A percentile compares a stretch with the other conserved stretches of the same genome.
Conservation (phyloP, 2,888 invertebrate genomes). For the Myopa testacea region DNA sequence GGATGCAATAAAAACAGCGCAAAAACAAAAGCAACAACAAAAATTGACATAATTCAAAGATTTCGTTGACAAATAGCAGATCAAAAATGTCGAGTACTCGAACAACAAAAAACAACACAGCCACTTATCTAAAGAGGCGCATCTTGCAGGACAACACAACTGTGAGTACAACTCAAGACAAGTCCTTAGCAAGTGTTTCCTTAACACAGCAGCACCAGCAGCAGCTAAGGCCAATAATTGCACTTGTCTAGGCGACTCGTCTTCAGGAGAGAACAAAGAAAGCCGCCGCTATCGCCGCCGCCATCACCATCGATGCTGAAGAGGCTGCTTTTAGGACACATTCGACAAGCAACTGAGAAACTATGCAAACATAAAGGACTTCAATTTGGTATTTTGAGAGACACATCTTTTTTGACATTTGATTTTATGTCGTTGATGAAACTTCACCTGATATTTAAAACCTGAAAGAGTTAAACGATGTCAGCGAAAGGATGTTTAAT, state of each 20-base stretch:
- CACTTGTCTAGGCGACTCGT: not conserved
- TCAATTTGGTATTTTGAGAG: too few species aligned
- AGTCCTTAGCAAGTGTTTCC: too few species aligned
- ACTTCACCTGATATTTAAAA: too few species aligned
- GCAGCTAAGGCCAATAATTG: not conserved
- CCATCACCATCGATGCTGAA: not conserved
- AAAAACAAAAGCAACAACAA: constrained; percentile 2
- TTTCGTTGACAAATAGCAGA: constrained; percentile 26
- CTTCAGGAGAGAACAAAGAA: not conserved
- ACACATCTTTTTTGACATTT: too few species aligned
- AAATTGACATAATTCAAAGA: not conserved
- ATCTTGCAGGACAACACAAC: constrained; percentile 12
- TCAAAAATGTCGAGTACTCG: not conserved
- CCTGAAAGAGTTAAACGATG: too few species aligned
- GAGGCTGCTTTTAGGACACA: not conserved
- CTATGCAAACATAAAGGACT: too few species aligned
- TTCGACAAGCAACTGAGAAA: too few species aligned
- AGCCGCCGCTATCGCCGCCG: constrained; percentile 4
- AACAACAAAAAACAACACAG: not conserved
- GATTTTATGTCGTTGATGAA: too few species aligned
- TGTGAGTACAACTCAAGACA: not conserved
- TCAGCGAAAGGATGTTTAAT: too few species aligned
- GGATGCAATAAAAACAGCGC: not conserved
- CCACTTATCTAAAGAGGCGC: constrained; percentile 10
- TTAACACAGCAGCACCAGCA: not conserved